Conservation (phyloP, 1,140 invertebrate species). For the Colletes latitarsis region DNA sequence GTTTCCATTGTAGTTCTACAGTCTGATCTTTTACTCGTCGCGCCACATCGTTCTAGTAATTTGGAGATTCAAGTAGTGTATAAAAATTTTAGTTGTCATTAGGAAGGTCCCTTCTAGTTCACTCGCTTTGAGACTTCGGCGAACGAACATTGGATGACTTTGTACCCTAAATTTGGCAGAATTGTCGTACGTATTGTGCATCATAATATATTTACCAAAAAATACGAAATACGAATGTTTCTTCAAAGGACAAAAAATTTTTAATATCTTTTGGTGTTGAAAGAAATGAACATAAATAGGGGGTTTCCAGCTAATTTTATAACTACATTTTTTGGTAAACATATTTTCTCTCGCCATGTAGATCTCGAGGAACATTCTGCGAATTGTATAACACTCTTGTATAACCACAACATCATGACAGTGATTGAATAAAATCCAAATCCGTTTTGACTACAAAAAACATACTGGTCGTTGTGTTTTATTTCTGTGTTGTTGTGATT, state of each 20-base stretch:
- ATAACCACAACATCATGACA: conserved; percentile 77
- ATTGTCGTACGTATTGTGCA: conserved; percentile 62
- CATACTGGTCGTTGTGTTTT: conserved; percentile 76
- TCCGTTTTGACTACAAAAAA: conserved; percentile 77
- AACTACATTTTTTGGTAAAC: conserved; percentile 72
- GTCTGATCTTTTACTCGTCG: conserved; percentile 28
- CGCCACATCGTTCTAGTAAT: conserved; percentile 49
- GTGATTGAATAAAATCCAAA: conserved; percentile 80
- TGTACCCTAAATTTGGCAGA: conserved; percentile 55
- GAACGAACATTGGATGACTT: conserved; percentile 60
- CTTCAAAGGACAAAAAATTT: conserved; percentile 6
- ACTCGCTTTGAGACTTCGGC: conserved; percentile 56
- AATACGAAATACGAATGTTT: conserved; percentile 49
- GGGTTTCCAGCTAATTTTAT: conserved; percentile 27
- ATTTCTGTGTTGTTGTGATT: conserved; percentile 71
- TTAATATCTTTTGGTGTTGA: conserved; percentile 22
- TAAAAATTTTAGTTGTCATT: conserved; percentile 57
- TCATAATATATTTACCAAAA: conserved; percentile 75
- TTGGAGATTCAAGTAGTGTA: conserved; percentile 39
- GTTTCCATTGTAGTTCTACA: conserved; percentile 48
- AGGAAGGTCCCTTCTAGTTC: conserved; percentile 56
- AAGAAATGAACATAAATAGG: background rate
- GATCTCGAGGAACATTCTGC: conserved; percentile 75
- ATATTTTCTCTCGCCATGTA: conserved; percentile 74
- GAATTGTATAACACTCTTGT: conserved; percentile 79